Evolutionary conservation across 2,113 vertebrate genomes (phyloP).

Genomic region (Passer montanus): DNA sequence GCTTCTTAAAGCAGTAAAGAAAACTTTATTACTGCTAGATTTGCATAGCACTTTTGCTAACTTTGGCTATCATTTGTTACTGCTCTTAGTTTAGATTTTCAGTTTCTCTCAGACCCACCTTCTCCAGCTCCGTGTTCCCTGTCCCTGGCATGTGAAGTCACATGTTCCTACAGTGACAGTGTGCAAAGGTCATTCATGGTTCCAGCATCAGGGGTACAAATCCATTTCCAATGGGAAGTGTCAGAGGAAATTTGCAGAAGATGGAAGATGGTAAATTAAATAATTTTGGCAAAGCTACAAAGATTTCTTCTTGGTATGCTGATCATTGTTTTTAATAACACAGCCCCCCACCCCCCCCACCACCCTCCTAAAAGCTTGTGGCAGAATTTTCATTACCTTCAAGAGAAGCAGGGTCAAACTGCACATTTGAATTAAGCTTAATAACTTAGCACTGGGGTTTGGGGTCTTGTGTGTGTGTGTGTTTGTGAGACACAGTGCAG

Average conservation of each 20-base stretch:
- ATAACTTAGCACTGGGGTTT: not conserved
- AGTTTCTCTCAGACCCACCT: not conserved
- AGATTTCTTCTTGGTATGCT: not conserved
- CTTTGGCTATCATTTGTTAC: not conserved
- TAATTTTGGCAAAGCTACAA: not conserved
- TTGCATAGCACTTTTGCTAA: not conserved
- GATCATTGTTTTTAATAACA: not conserved
- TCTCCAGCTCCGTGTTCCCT: not conserved
- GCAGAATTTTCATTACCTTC: not conserved
- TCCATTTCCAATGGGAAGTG: not conserved
- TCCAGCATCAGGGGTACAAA: not conserved
- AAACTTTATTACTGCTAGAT: not conserved
- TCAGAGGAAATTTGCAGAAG: not conserved
- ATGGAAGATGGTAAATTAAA: not conserved
- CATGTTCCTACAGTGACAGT: accelerated
- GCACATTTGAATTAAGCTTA: not conserved
- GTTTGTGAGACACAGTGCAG: not conserved
- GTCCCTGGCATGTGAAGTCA: not conserved
- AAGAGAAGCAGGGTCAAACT: not conserved
- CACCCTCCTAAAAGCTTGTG: not conserved
- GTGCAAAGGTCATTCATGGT: not conserved
- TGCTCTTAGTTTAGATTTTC: not conserved
- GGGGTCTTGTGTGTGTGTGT: not conserved
- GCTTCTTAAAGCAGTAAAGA: not conserved
- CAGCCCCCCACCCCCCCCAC: not conserved